Evolutionary conservation across 2,797 vertebrate species (phyloP), one percentile per base, ranked within the genome.

Genomic region (Lacerta bilineata): DNA sequence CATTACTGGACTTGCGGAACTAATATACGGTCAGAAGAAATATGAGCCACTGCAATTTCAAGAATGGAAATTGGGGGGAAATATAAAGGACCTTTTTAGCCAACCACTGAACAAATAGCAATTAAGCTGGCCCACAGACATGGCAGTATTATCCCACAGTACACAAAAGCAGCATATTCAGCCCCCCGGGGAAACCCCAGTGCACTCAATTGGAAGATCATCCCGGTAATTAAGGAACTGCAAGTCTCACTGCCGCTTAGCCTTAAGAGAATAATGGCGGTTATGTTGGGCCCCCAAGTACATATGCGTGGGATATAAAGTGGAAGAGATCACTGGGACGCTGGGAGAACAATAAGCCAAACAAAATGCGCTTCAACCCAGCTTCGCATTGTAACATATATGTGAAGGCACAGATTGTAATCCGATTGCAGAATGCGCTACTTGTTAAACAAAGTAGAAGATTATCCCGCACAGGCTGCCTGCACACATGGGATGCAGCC

Each of bases 21-120:
- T 1, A 89, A 86, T 13, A 6, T 3, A 50, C 23, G 25, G 88
- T 13, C 86, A 75, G 36, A 9, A 1, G 86, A 3, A 84, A 89
- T 23, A 33, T 25, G 1, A 86, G 25, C 61, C 78, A 77, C 3
- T 74, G 18, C 55, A 75, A 72, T 93, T 89, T 89, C 87, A 84
- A 93, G 80, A 20, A 81, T 7, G 89, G 10, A 64, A 91, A 91
- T 72, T 36, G 84, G 72, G 7, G 50, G 66, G n/a, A 10, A 59
- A 88, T 84, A 88, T 33, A 84, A 84, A 88, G 46, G 81, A n/a
- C 50, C 82, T 41, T 80, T 88, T 84, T 10, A 85, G 76, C 55
- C 39, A 33, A 74, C 77, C 69, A 36, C 39, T 13, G 7, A 85
- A 80, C 5, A 74, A 74, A 77, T 13, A 18, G 68, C 36, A 85